Base-by-base conservation (phyloP, 2,888 invertebrate genomes). In the Oscheius sp. region DNA sequence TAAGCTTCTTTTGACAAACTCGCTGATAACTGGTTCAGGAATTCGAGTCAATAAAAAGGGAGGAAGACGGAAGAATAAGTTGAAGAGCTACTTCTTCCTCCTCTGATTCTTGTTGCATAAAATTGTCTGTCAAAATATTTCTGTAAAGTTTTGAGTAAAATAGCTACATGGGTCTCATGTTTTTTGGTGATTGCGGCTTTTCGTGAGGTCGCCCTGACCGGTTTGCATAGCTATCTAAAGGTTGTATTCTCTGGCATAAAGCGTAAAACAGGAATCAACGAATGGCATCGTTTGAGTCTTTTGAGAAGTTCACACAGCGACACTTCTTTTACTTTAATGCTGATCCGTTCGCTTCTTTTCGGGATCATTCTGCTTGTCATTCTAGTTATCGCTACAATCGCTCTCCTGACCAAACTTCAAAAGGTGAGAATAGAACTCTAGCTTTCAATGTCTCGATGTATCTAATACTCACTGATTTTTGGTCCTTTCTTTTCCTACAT, bases 251-350 rank as follows among this genome's bases (percentile, higher is more conserved):
- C 25, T 15, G n/a, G 61, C 45, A 15, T 37, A 57, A 34, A 34
- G 45, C 29, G 55, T 17, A 3, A 29, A 61, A 61, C 61, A 27
- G 61, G 61, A 61, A 61, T 25, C 61, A 34, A 61, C 61, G 45
- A 61, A 29, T 39, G 45, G 31, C 45, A 42, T 15, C 3, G 48
- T 5, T 25, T 6, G 48, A 42, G 42, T 42, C 42, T 42, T 42
- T 42, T 17, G 37, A 15, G 8, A 37, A 37, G 15, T 37, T 37
- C 37, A 37, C 37, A 37, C 37, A 10, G 8, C 37, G 15, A 37
- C 37, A 10, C 37, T 15, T 37, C 15, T 37, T 37, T 15, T 37
- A 15, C 15, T 37, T 37, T 37, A 8, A 37, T 37, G 37, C 15
- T 37, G 37, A 37, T 37, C 8, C 37, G 37, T 8, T 10, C 37